A percentile compares a stretch with the other conserved stretches of the same genome.
phyloP scores from a whole-genome alignment of 2,113 vertebrate genomes.

The Raja brachyura region DNA sequence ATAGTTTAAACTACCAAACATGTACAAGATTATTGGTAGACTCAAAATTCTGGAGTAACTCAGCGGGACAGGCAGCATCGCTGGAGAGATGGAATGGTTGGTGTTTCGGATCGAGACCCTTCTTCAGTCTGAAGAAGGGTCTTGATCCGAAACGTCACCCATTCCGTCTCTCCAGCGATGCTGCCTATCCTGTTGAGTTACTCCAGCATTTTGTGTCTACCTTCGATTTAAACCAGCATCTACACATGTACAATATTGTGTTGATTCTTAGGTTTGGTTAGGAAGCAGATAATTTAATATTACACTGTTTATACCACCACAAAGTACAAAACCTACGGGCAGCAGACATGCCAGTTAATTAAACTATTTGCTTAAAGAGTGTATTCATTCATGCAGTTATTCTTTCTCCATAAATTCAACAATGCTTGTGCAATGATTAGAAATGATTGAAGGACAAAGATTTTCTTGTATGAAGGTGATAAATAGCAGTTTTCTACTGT shows the following conservation, averaged over 20 bases:
- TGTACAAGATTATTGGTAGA: no score
- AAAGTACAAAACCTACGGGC: neutral
- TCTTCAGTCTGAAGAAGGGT: no score
- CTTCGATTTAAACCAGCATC: no score
- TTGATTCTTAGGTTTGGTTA: neutral
- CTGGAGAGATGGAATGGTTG: no score
- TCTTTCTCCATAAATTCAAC: conserved; percentile 10
- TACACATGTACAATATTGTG: neutral
- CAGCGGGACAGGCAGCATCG: no score
- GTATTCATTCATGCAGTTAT: neutral
- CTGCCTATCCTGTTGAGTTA: no score
- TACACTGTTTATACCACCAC: neutral
- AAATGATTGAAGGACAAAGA: neutral
- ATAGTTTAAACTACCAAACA: neutral
- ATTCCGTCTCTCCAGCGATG: no score
- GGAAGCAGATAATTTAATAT: neutral
- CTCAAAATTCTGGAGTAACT: no score
- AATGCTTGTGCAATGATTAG: neutral
- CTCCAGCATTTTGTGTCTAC: no score
- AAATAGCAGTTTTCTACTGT: neutral
- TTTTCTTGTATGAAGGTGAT: neutral
- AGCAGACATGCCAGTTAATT: conserved; percentile 20
- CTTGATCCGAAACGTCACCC: no score
- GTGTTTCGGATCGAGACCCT: no score
- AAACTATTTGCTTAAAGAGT: neutral